These are phyloP conservation scores for Myocastor coypus DNA, from an alignment of 2,113 vertebrate genomes.

Conservation along the genomic window DNA sequence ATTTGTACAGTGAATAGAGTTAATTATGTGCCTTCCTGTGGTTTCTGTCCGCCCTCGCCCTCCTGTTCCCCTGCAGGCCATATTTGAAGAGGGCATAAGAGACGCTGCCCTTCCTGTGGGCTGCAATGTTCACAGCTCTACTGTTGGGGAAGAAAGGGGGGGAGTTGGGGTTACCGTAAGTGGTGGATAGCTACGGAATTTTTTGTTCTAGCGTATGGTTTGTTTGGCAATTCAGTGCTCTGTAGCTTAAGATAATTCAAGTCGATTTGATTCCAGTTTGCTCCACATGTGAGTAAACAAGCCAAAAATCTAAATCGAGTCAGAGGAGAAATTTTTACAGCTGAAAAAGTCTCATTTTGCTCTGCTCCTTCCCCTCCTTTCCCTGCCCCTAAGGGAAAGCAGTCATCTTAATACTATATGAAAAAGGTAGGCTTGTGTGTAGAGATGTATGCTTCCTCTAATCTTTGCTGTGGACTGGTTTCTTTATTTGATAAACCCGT, in stretches of 20 bases:
- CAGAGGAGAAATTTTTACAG: neutral
- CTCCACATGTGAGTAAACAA: neutral
- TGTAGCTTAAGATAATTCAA: neutral
- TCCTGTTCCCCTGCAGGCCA: neutral
- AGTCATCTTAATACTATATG: neutral
- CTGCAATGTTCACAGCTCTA: neutral
- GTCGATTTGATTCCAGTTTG: neutral
- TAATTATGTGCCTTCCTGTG: neutral
- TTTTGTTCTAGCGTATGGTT: neutral
- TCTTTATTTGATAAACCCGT: neutral
- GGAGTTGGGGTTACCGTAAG: neutral
- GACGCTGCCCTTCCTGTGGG: neutral
- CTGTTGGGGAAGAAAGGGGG: neutral
- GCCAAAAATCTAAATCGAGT: neutral
- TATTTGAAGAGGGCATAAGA: neutral
- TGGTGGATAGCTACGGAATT: neutral
- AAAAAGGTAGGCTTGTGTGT: neutral
- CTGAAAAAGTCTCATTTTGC: neutral
- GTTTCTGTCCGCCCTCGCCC: neutral
- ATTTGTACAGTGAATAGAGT: neutral
- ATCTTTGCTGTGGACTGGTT: neutral
- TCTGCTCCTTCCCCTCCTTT: neutral
- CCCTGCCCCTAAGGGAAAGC: neutral
- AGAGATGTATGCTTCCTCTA: neutral
- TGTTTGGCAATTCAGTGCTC: neutral